Conservation (phyloP, 2,113 vertebrate genomes). For the Paracanthobrama guichenoti region DNA sequence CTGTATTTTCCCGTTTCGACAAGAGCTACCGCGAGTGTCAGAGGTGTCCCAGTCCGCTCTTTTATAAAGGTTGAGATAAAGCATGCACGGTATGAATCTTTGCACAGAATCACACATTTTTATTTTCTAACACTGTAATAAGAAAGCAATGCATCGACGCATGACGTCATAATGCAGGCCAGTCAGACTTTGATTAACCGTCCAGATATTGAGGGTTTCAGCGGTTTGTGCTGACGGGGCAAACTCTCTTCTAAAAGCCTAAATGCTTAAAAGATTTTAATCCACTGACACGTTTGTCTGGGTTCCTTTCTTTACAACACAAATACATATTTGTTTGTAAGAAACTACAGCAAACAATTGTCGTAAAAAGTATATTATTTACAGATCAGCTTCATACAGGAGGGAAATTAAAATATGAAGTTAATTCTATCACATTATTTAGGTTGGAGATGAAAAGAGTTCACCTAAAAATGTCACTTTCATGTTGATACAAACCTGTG, state of each 20-base stretch:
- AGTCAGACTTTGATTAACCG: constrained; percentile 84
- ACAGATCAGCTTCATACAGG: background rate
- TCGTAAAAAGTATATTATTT: background rate
- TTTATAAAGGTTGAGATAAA: background rate
- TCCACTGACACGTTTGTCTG: constrained; percentile 47
- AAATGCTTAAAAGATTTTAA: constrained; percentile 62
- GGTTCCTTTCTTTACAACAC: constrained; percentile 1
- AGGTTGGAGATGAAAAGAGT: background rate
- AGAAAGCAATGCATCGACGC: constrained; percentile 57
- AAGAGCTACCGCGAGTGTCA: background rate
- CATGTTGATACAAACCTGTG: background rate
- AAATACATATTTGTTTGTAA: background rate
- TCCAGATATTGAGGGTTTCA: constrained; percentile 77
- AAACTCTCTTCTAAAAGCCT: constrained; percentile 65
- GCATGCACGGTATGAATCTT: no score
- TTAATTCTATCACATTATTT: background rate
- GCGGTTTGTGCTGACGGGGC: constrained; percentile 80
- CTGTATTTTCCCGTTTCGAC: background rate
- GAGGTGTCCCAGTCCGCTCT: background rate
- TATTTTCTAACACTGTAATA: constrained; percentile 33
- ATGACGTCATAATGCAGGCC: constrained; percentile 95
- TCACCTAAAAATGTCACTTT: background rate
- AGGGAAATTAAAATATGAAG: background rate
- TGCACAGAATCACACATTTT: background rate
- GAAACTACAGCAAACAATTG: background rate